A percentile compares a stretch with the other conserved stretches of the same genome.
Conservation (phyloP, 2,113 vertebrate species). For the Buteo buteo region DNA sequence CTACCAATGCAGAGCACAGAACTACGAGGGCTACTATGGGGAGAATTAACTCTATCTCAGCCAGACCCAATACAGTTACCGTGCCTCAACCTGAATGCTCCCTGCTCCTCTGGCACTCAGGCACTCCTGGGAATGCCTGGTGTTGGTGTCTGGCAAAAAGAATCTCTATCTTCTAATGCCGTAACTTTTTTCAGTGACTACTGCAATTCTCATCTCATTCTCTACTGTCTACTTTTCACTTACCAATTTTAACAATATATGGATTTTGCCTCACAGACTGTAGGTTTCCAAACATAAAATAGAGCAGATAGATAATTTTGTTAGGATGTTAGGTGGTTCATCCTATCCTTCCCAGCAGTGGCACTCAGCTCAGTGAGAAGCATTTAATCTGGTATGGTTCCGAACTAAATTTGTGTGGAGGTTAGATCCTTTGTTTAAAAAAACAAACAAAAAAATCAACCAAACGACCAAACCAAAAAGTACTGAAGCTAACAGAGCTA, state of each 20-base stretch:
- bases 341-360: fast-evolving
- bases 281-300: not conserved
- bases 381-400: not conserved
- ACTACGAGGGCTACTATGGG: no score
- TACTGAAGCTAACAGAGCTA: not conserved
- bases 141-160: not conserved
- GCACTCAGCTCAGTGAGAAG: not conserved
- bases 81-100: not conserved
- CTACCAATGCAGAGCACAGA: no score
- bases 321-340: not conserved
- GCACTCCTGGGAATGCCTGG: not conserved
- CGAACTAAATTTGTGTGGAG: not conserved
- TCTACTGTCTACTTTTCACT: not conserved
- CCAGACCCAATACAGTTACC: not conserved
- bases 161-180: not conserved
- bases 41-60: no score
- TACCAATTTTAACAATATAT: not conserved
- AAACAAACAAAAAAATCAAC: not conserved
- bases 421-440: not conserved
- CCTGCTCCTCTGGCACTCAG: not conserved
- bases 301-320: not conserved
- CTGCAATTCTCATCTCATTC: not conserved
- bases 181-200: not conserved
- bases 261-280: not conserved
- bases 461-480: not conserved